Conservation (phyloP, 2,888 invertebrate species). For the Alviniconcha strummeri region DNA sequence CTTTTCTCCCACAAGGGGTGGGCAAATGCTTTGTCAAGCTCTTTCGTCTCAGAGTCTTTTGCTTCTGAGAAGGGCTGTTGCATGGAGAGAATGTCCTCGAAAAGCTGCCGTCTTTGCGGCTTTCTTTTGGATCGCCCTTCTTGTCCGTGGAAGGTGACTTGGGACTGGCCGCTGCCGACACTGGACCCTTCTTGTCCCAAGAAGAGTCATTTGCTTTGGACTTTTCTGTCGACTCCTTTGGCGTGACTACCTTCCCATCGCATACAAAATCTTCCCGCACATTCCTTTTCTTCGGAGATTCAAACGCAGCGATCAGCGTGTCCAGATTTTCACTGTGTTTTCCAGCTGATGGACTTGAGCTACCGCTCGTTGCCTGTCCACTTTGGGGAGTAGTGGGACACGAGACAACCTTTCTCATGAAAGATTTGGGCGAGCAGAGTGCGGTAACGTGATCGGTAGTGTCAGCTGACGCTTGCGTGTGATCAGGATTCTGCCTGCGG, state of each 20-base stretch:
- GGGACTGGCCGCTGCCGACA: not conserved
- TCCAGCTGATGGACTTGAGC: not conserved
- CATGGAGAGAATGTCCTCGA: not conserved
- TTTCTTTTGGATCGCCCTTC: not conserved
- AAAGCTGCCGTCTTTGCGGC: not conserved
- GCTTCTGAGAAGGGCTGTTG: not conserved
- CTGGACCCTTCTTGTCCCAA: not conserved
- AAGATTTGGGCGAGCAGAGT: no score
- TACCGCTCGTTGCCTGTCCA: not conserved
- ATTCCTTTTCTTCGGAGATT: not conserved
- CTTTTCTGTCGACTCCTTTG: not conserved
- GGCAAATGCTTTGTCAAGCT: slow-evolving; percentile 2
- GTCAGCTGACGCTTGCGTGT: not conserved
- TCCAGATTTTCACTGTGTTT: slow-evolving; percentile 23
- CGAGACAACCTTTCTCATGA: no score
- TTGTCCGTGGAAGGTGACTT: not conserved
- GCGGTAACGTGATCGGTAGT: no score
- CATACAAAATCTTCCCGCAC: not conserved
- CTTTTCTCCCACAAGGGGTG: slow-evolving; percentile 7
- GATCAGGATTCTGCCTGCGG: not conserved
- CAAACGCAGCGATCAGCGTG: slow-evolving; percentile 8
- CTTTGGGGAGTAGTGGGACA: no score
- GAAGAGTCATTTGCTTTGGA: not conserved
- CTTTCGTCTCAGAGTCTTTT: not conserved
- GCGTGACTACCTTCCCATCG: not conserved